Percentiles rank a stretch among this genome's conserved stretches.
Conservation (phyloP, 2,113 vertebrate genomes). For the Cervus canadensis region DNA sequence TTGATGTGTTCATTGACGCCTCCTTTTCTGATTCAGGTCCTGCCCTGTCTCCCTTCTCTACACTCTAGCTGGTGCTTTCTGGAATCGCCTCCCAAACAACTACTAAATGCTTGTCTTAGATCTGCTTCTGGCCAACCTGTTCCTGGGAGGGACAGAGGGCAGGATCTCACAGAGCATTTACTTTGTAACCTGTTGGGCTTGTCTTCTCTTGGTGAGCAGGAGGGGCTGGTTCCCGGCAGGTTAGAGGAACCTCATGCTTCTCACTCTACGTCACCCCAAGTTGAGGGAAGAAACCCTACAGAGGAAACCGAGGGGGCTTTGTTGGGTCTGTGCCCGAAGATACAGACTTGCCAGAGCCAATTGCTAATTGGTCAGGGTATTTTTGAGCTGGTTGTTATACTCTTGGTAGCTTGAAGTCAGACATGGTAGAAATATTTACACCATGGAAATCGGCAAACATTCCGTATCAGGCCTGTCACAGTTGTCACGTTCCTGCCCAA, state of each 20-base stretch:
- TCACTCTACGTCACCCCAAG: not conserved
- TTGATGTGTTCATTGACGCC: not conserved
- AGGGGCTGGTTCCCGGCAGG: not conserved
- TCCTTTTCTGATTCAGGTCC: not conserved
- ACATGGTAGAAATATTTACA: not conserved
- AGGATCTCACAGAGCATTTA: not conserved
- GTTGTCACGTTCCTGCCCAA: not conserved
- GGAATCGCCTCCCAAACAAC: not conserved
- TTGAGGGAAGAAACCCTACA: rapidly evolving
- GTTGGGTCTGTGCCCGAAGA: not conserved
- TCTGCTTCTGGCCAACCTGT: not conserved
- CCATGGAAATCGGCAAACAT: not conserved
- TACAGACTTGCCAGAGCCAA: not conserved
- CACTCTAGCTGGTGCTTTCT: not conserved
- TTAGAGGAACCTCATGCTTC: not conserved
- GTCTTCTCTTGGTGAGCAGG: not conserved
- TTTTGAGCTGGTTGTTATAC: not conserved
- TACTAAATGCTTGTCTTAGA: not conserved
- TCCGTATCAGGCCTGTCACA: not conserved
- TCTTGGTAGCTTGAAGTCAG: not conserved
- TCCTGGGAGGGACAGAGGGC: not conserved
- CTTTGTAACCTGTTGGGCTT: not conserved
- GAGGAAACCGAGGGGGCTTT: not conserved
- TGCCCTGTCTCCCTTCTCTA: not conserved
- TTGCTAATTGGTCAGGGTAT: not conserved